phyloP scores from a whole-genome alignment of 2,888 invertebrate genomes.

The Drosophila phalerata region DNA sequence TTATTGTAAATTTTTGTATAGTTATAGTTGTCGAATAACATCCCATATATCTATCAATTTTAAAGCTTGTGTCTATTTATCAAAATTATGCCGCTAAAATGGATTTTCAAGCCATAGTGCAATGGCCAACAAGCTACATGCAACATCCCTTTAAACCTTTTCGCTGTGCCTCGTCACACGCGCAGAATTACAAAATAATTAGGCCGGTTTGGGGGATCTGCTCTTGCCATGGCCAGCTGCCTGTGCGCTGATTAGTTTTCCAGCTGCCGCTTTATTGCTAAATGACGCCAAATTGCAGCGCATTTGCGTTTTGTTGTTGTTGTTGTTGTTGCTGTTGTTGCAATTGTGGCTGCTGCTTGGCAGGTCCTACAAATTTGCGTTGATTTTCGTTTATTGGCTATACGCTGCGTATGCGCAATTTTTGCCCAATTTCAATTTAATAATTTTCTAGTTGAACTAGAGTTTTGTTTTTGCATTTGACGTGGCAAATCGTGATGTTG shows the following conservation, averaged over 20 bases:
- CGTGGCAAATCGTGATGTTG: constrained; percentile 8
- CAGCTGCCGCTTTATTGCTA: constrained; percentile 24
- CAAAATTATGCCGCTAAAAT: background rate
- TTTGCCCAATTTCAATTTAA: constrained; percentile 26
- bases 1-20: too few relatives aligned
- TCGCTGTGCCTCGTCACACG: constrained; percentile 8
- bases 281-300: constrained; percentile 32
- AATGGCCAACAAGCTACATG: constrained; percentile 13
- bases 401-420: constrained; percentile 53
- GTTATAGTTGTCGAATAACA: too few relatives aligned
- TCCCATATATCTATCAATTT: too few relatives aligned
- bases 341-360: constrained; percentile 15
- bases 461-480: constrained; percentile 4
- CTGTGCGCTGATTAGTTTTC: constrained; percentile 53
- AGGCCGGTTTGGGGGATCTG: constrained; percentile 37
- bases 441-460: background rate
- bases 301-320: constrained; percentile 1
- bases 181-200: constrained; percentile 71
- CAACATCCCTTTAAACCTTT: background rate
- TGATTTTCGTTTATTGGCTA: constrained; percentile 45
- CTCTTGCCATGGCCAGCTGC: constrained; percentile 18
- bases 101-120: background rate
- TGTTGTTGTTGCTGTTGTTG: constrained; percentile 15
- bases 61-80: too few relatives aligned
- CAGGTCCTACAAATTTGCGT: constrained; percentile 29